Base-by-base conservation (phyloP, 2,113 vertebrate genomes). In the Numida meleagris region DNA sequence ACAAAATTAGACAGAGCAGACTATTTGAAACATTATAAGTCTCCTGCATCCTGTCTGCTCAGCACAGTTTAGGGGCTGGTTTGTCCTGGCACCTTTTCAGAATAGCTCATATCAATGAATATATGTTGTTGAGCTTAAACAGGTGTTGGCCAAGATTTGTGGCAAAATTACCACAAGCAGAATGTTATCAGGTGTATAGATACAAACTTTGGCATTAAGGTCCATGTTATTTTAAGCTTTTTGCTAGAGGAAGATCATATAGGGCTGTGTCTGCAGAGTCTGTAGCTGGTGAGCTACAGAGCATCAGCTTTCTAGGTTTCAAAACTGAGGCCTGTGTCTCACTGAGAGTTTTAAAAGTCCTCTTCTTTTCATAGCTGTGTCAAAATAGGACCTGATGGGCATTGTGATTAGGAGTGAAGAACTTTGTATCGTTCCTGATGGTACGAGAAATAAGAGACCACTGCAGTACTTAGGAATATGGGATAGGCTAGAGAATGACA, bases 1-100 rank as follows among this genome's bases (percentile, higher is more conserved):
- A 96, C 82, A 95, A 36, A 90, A 89, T 96, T 94, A 80, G 89
- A 23, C 63, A 82, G 58, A 95, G 78, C 89, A 93, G 81, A 29
- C 81, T 74, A 74, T 80, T 90, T 77, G 87, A 88, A 94, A 74
- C 67, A 74, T 45, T 80, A 42, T 6, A 25, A 66, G 82, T 75
- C 72, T 58, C 66, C 65, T 70, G 12, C 87, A 95, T 91, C 73
- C 63, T 45, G 40, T 95, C 84, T 94, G 76, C n/a, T 96, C 36
- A 4, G 25, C 76, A 58, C 66, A 61, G 61, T 84, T 94, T 85
- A 63, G 77, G 2, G 1, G 20, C 74, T 90, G 88, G 90, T 43
- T 82, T 62, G 68, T n/a, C 78, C 55, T 77, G 92, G 84, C 81
- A 62, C 12, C 19, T 78, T 77, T 78, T 89, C 78, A 90, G 27